Evolutionary conservation across 2,113 vertebrate genomes (phyloP).

Genomic region (Leptodactylus fuscus): DNA sequence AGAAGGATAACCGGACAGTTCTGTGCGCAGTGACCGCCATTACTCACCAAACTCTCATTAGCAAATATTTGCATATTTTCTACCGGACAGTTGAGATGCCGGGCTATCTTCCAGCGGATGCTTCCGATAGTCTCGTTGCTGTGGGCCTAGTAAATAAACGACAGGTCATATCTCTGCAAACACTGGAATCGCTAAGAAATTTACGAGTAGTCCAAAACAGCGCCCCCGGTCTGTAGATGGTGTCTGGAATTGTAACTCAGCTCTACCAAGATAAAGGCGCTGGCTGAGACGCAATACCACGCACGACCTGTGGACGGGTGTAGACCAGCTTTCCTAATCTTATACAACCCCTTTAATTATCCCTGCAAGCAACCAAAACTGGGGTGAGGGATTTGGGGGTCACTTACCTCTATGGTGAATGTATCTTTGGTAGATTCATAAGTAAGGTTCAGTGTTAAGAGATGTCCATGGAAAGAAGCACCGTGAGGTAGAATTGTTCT

Average conservation of each 20-base stretch:
- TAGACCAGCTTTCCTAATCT: too few species aligned
- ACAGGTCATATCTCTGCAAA: neutral
- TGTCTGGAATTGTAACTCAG: too few species aligned
- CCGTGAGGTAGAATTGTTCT: conserved; percentile 99
- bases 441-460: conserved; percentile 92
- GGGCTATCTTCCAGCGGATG: conserved; percentile 96
- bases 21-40: neutral
- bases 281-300: too few species aligned
- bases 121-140: conserved; percentile 97
- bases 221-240: too few species aligned
- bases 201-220: too few species aligned
- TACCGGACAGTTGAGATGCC: conserved; percentile 92
- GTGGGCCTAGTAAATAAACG: conserved; percentile 85
- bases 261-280: too few species aligned
- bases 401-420: conserved; percentile 91
- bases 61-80: conserved; percentile 99
- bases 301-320: too few species aligned
- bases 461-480: conserved; percentile 96
- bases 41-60: conserved; percentile 93
- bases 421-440: conserved; percentile 99
- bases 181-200: too few species aligned
- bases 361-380: too few species aligned
- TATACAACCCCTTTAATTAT: too few species aligned
- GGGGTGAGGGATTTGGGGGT: too few species aligned
- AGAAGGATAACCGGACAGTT: neutral